Percentiles rank a stretch among this genome's conserved stretches.
phyloP scores from a whole-genome alignment of 2,797 vertebrate genomes.

The Microctenopoma steveboyesi region DNA sequence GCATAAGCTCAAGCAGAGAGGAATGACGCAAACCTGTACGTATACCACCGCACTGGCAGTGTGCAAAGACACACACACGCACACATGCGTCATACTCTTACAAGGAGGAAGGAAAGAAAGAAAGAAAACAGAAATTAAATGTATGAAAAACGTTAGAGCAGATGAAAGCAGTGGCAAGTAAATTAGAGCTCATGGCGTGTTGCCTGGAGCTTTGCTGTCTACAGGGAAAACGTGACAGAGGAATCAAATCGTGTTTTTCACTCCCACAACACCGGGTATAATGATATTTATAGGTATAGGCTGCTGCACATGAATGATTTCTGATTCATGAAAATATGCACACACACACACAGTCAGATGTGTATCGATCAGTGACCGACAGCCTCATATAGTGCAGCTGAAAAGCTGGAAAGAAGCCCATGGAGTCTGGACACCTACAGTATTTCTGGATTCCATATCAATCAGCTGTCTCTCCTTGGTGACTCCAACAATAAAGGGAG shows the following conservation, averaged over 20 bases:
- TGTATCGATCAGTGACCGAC: constrained; percentile 31
- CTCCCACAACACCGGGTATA: background rate
- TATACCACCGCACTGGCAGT: background rate
- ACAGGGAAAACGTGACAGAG: constrained; percentile 9
- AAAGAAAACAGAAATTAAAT: background rate
- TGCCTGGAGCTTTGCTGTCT: constrained; percentile 26
- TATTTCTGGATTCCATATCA: constrained; percentile 64
- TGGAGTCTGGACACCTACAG: constrained; percentile 51
- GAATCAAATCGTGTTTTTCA: constrained; percentile 24
- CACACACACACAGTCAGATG: constrained; percentile 1
- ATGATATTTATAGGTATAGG: constrained; percentile 29
- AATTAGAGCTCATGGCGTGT: constrained; percentile 31
- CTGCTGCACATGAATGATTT: background rate
- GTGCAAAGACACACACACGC: background rate
- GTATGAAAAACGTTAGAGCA: constrained; percentile 1
- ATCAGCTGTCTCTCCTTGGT: constrained; percentile 36
- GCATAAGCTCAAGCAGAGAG: background rate
- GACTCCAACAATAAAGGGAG: constrained; percentile 62
- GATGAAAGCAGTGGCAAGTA: constrained; percentile 28
- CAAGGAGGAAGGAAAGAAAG: constrained; percentile 17
- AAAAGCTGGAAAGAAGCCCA: constrained; percentile 45
- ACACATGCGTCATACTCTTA: constrained; percentile 18
- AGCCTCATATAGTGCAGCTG: constrained; percentile 33
- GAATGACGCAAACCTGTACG: constrained; percentile 28
- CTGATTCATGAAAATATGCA: background rate